Evolutionary conservation across 2,113 vertebrate species (phyloP), one percentile per base, ranked within the genome.

Genomic region (Kryptolebias marmoratus): DNA sequence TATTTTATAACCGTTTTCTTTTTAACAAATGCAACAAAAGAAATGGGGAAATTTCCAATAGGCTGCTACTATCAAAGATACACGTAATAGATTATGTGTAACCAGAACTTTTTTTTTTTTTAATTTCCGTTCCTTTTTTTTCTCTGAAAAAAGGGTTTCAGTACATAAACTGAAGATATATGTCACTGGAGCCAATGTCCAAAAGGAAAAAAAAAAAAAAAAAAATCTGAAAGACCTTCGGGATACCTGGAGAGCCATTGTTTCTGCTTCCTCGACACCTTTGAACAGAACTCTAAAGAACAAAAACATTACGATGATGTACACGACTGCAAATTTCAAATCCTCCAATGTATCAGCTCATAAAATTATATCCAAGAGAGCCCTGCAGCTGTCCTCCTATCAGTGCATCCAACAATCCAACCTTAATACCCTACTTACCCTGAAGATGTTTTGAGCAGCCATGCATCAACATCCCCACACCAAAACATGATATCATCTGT

Each of bases 361-460:
- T 39, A 16, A 6, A 13, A 42, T 55, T 12, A 76, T 16, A 31
- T 53, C 28, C 14, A 49, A 52, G 31, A 39, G 15, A 36, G 1
- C 30, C 10, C 31, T 28, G 4, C 22, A 57, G 36, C n/a, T 48
- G 68, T 73, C 42, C 14, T 80, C 75, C 85, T 88, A 89, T 90
- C 87, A 59, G 78, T 57, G 27, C 32, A 73, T 69, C 80, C 87
- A 90, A 81, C 78, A 79, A 66, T 64, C 60, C 39, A 57, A 55
- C 52, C 61, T 86, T 76, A 84, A 83, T 66, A 3, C 14, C 42
- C 11, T 1, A 48, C 36, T 73, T 57, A 27, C 58, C 68, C 68
- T 16, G 47, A 18, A 88, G 88, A 73, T 64, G 61, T 83, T 59
- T 84, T 56, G 28, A 22, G 59, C 68, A 47, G 49, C n/a, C 58